Evolutionary conservation across 1,140 invertebrate species (phyloP), one percentile per base, ranked within the genome.

Genomic region (Micrasema longulum): DNA sequence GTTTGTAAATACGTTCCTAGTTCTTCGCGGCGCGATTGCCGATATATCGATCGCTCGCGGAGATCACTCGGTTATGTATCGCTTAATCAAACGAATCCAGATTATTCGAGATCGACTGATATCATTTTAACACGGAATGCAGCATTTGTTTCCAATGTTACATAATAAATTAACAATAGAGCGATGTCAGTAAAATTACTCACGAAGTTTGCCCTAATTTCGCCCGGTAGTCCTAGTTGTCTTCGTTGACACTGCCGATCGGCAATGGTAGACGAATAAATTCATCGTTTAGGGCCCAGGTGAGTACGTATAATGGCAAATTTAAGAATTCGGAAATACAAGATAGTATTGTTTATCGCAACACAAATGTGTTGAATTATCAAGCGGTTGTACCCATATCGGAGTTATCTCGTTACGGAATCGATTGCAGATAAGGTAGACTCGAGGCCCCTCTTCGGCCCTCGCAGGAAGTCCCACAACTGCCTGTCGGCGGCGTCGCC

Each of bases 401-500:
- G 6, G 12, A 12, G 50, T 41, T 60, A 60, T 60, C 55, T 60
- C 20, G 22, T 4, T 35, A 16, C 16, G 31, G 22, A 60, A 60
- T 31, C 26, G 26, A 31, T 60, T 38, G 14, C 35, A 18, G 55
- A 60, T 60, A 60, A 53, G 55, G 55, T 41, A 20, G 10, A 20
- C 7, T 22, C 35, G 26, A 41, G 50, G 23, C 50, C 12, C 23
- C 55, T 22, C 26, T 41, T 14, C 36, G 5, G 14, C 4, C 35
- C 14, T 22, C 36, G 55, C 36, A 20, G 55, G 55, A 60, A 60
- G 55, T 22, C 55, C 55, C 36, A 7, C 55, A 43, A 60, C 35
- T 60, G 55, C 36, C 55, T 36, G 14, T 12, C 47, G 11, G 14
- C 16, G 9, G 2, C 14, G 2, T 16, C n/a, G 23, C 18, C 55